Percentiles rank a stretch among this genome's conserved stretches.
phyloP scores from a whole-genome alignment of 2,113 vertebrate species.

The Zosterops borbonicus region DNA sequence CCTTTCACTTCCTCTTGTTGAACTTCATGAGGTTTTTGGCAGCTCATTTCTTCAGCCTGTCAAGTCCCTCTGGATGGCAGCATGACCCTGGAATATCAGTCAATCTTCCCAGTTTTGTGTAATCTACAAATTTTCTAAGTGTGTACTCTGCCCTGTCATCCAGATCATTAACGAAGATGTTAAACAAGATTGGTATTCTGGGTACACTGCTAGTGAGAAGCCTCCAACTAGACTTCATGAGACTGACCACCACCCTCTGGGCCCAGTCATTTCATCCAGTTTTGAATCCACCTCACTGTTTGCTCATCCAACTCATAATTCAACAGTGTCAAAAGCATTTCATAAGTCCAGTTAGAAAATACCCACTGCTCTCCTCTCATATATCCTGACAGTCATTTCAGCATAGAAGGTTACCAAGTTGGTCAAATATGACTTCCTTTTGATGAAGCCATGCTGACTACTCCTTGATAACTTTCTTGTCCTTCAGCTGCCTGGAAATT shows the following conservation, averaged over 20 bases:
- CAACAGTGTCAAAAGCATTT: not conserved
- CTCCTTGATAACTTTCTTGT: not conserved
- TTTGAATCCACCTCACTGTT: not conserved
- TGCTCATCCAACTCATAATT: not conserved
- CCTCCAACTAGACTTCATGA: not conserved
- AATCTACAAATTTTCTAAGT: not conserved
- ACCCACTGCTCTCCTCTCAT: not conserved
- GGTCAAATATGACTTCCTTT: not conserved
- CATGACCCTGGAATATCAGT: fast-evolving
- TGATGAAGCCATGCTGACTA: not conserved
- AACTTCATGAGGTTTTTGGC: not conserved
- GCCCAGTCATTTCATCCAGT: not conserved
- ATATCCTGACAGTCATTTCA: not conserved
- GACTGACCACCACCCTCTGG: not conserved
- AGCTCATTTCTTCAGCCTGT: not conserved
- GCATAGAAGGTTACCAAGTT: not conserved
- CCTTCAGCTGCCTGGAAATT: not conserved
- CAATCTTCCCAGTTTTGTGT: not conserved
- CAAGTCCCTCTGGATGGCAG: not conserved
- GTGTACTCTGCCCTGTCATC: not conserved
- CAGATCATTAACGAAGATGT: not conserved
- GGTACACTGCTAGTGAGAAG: not conserved
- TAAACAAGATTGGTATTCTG: not conserved
- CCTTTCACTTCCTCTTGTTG: not conserved
- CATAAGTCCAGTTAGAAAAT: not conserved